Percentiles rank a stretch among this genome's conserved stretches.
Conservation (phyloP, 2,797 vertebrate genomes). For the Rhynchotus rufescens region DNA sequence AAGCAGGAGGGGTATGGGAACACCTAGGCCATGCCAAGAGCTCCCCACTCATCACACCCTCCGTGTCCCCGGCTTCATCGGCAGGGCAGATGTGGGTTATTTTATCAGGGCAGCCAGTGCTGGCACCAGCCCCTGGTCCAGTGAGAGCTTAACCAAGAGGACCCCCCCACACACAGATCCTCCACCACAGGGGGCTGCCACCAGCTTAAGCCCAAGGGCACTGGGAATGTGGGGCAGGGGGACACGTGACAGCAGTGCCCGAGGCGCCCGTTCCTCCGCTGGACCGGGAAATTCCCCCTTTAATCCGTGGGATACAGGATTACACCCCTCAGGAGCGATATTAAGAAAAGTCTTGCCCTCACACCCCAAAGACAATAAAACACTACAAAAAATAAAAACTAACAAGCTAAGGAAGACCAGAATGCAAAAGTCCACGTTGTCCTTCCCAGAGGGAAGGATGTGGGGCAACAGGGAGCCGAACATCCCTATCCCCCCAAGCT, state of each 20-base stretch:
- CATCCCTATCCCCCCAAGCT: neutral
- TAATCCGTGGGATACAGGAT: neutral
- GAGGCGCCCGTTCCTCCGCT: accelerated
- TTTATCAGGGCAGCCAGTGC: neutral
- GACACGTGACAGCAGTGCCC: neutral
- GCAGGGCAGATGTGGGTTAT: neutral
- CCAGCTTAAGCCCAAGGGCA: neutral
- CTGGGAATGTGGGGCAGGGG: neutral
- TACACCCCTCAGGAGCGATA: neutral
- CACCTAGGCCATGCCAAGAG: neutral
- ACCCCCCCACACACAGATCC: accelerated
- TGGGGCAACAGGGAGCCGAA: no score
- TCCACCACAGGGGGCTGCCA: neutral
- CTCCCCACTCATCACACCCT: neutral
- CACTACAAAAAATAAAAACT: neutral
- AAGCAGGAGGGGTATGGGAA: neutral
- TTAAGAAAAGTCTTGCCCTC: neutral
- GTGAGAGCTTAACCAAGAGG: neutral
- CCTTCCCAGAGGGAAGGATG: no score
- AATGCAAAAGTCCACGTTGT: no score
- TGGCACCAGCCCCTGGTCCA: neutral
- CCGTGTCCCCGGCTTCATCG: neutral
- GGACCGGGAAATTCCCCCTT: neutral
- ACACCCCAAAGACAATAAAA: accelerated
- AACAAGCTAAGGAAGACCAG: neutral